phyloP scores from a whole-genome alignment of 2,797 vertebrate species.

The Sitta carolinensis region DNA sequence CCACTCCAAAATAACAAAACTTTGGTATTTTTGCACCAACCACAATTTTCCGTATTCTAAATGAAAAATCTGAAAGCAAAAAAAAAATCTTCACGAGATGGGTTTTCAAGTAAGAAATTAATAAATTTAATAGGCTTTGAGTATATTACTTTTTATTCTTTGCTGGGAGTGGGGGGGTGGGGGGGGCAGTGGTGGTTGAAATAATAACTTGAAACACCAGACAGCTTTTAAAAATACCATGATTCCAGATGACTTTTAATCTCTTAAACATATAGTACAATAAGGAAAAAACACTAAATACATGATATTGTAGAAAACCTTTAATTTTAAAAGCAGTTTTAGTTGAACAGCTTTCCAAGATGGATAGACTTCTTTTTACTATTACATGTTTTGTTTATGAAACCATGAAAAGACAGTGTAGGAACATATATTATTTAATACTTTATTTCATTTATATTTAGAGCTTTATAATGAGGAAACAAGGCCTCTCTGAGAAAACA shows the following conservation, averaged over 20 bases:
- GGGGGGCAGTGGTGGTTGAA: neutral
- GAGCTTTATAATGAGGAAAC: neutral
- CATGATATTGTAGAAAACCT: neutral
- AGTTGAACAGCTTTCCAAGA: neutral
- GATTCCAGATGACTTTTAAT: neutral
- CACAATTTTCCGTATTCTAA: neutral
- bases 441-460: neutral
- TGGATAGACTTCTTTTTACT: neutral
- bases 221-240: neutral
- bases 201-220: neutral
- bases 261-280: neutral
- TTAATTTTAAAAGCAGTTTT: slow-evolving; percentile 7
- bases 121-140: neutral
- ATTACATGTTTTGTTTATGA: neutral
- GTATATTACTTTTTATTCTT: neutral
- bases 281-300: neutral
- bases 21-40: neutral
- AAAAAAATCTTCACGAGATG: neutral
- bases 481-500: neutral
- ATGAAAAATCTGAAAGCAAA: neutral
- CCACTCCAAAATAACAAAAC: neutral
- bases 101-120: neutral
- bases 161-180: neutral
- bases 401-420: neutral
- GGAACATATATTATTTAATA: neutral